Percentiles rank a stretch among this genome's conserved stretches.
phyloP scores from a whole-genome alignment of 1,140 invertebrate genomes.

The Bombus waltoni region DNA sequence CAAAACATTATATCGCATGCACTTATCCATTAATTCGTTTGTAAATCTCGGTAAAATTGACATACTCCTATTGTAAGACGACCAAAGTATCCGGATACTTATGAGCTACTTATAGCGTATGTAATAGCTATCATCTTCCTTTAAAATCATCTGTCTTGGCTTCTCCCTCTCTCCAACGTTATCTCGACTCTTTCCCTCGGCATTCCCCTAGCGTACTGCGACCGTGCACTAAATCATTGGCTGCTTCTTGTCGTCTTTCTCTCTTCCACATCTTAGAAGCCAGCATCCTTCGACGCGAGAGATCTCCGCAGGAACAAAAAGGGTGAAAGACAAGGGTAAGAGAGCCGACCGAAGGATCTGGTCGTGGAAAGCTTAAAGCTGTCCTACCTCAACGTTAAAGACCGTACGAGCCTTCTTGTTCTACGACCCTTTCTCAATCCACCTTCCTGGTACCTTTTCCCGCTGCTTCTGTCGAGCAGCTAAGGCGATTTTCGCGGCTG shows the following conservation, averaged over 20 bases:
- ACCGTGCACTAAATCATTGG: constrained; percentile 72
- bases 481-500: constrained; percentile 62
- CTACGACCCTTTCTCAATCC: background rate
- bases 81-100: background rate
- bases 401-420: constrained; percentile 46
- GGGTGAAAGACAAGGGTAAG: constrained; percentile 26
- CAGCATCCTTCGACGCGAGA: constrained; percentile 1
- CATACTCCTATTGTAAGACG: background rate
- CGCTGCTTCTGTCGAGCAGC: background rate
- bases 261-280: background rate
- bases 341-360: constrained; percentile 38
- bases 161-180: constrained; percentile 36
- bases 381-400: constrained; percentile 70
- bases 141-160: constrained; percentile 24
- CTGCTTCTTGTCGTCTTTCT: constrained; percentile 63
- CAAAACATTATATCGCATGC: too few species aligned
- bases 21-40: background rate
- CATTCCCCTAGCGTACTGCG: constrained; percentile 60
- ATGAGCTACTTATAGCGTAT: background rate
- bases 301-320: constrained; percentile 41
- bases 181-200: constrained; percentile 27
- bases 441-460: constrained; percentile 14
- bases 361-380: constrained; percentile 53
- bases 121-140: constrained; percentile 24
- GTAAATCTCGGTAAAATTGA: background rate